These are phyloP conservation scores for Bombus haemorrhoidalis DNA, from an alignment of 1,140 invertebrate genomes.

Conservation along the genomic window DNA sequence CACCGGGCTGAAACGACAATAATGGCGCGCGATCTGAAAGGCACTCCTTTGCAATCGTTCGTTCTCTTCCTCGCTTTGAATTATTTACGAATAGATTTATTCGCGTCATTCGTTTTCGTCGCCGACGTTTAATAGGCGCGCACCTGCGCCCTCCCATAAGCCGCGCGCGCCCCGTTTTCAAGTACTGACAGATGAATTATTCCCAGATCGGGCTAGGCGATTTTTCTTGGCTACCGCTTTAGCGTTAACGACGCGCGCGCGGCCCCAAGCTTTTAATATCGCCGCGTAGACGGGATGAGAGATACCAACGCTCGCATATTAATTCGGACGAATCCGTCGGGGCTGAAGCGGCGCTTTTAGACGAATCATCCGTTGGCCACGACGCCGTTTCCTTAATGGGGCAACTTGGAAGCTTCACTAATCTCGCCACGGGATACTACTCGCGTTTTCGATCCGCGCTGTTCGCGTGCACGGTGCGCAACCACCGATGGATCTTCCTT, in stretches of 20 bases:
- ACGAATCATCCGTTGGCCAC: conserved; percentile 2
- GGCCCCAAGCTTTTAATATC: conserved; percentile 28
- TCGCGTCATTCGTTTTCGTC: conserved; percentile 39
- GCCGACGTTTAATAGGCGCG: conserved; percentile 32
- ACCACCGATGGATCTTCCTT: background rate
- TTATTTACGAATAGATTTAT: conserved; percentile 50
- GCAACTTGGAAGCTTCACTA: conserved; percentile 37
- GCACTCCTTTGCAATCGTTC: background rate
- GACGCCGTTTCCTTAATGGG: conserved; percentile 26
- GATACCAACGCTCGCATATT: conserved; percentile 22
- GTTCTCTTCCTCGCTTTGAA: background rate
- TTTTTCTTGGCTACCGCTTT: conserved; percentile 41
- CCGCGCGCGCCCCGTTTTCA: conserved; percentile 14
- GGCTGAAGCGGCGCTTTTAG: background rate
- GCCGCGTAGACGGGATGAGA: conserved; percentile 10
- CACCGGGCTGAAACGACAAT: conserved; percentile 5
- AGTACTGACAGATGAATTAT: conserved; percentile 52
- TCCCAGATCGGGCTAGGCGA: conserved; percentile 46
- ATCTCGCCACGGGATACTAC: conserved; percentile 49
- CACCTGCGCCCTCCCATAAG: conserved; percentile 26
- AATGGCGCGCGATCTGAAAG: background rate
- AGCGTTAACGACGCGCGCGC: conserved; percentile 30
- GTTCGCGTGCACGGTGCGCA: background rate
- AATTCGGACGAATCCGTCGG: conserved; percentile 34
- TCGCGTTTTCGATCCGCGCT: background rate